Conservation (phyloP, 2,113 vertebrate species). For the Oryzias celebensis region DNA sequence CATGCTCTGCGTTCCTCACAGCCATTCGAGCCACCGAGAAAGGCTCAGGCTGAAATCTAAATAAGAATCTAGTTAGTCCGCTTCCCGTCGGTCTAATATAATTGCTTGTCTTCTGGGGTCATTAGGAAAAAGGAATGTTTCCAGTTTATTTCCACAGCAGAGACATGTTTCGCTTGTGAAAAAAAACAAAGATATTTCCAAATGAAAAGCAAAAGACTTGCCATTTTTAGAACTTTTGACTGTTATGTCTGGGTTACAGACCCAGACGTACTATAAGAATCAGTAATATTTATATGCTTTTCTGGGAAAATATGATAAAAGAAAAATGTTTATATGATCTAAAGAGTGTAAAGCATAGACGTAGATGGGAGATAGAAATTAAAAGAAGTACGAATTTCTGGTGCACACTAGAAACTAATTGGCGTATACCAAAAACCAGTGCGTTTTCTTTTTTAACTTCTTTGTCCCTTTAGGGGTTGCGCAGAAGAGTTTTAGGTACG, state of each 20-base stretch:
- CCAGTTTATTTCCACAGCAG: conserved; percentile 43
- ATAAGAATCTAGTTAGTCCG: conserved; percentile 56
- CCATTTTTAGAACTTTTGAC: neutral
- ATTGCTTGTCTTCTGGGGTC: conserved; percentile 57
- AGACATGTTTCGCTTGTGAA: conserved; percentile 10
- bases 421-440: no score
- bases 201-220: conserved; percentile 15
- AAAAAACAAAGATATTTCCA: conserved; percentile 23
- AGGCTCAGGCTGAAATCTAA: conserved; percentile 53
- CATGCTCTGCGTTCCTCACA: conserved; percentile 12
- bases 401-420: no score
- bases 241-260: neutral
- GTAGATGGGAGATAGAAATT: no score
- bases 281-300: neutral
- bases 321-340: conserved; percentile 6
- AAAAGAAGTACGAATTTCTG: no score
- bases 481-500: conserved; percentile 12
- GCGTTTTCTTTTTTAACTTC: no score
- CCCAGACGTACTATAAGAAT: conserved; percentile 16
- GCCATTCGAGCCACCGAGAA: conserved; percentile 20
- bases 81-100: conserved; percentile 54
- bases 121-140: conserved; percentile 62
- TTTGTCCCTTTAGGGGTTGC: no score
- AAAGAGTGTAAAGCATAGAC: no score
- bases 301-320: conserved; percentile 25